phyloP scores from a whole-genome alignment of 30 jellyfish, hydroid and myxozoan genomes.

The Aurelia coerulea region DNA sequence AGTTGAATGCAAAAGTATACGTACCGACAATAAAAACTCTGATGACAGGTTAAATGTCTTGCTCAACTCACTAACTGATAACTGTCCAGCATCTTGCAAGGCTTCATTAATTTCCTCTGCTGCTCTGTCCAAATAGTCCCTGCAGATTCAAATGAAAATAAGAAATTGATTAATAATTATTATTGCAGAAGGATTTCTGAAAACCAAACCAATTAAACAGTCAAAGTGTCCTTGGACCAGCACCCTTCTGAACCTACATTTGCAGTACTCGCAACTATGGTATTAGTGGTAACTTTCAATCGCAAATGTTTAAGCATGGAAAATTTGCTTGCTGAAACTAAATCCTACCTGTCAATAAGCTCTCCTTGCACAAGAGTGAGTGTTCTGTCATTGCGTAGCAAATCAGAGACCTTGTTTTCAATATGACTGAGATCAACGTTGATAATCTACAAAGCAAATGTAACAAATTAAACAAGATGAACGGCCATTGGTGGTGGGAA shows the following conservation, averaged over 20 bases:
- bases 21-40: conserved; percentile 83
- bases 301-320: neutral
- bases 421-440: conserved; percentile 91
- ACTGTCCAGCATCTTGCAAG: conserved; percentile 96
- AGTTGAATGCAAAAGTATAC: conserved; percentile 7
- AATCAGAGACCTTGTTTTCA: conserved; percentile 87
- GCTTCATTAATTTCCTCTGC: conserved; percentile 97
- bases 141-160: neutral
- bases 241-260: too few species aligned
- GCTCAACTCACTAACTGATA: conserved; percentile 89
- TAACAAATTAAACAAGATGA: neutral
- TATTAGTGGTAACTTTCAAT: too few species aligned
- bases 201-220: too few species aligned
- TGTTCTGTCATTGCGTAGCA: conserved; percentile 82
- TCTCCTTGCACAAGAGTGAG: conserved; percentile 91
- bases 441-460: conserved; percentile 55
- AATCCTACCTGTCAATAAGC: conserved; percentile 76
- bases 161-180: neutral
- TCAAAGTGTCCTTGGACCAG: too few species aligned
- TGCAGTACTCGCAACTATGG: too few species aligned
- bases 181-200: too few species aligned
- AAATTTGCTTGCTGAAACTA: neutral
- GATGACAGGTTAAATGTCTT: conserved; percentile 87
- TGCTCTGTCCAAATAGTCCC: conserved; percentile 94
- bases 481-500: too few species aligned